Evolutionary conservation across 2,888 invertebrate genomes (phyloP).

Genomic region (Ypsolopha sequella): DNA sequence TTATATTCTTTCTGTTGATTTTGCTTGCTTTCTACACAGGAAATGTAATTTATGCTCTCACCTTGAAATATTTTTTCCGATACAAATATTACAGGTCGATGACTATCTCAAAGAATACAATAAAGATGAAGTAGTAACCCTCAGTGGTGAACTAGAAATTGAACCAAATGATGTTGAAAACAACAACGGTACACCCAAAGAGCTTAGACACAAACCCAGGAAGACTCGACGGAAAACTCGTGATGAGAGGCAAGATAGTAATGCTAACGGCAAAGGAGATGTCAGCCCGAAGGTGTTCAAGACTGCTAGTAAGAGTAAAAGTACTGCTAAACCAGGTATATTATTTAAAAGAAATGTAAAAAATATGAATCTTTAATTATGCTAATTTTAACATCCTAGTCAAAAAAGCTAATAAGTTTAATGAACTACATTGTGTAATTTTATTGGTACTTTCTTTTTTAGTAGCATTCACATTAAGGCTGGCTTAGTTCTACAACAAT

Average conservation of each 20-base stretch:
- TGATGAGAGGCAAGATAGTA: conserved; percentile 49
- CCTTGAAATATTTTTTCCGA: background rate
- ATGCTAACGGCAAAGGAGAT: conserved; percentile 39
- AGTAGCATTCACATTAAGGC: too few species aligned
- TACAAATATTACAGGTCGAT: conserved; percentile 44
- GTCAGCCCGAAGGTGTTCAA: conserved; percentile 65
- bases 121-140: conserved; percentile 59
- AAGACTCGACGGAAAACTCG: conserved; percentile 54
- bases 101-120: conserved; percentile 65
- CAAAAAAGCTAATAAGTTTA: too few species aligned
- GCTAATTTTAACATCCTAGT: too few species aligned
- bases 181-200: conserved; percentile 50
- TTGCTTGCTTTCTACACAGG: too few species aligned
- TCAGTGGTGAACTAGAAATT: conserved; percentile 64
- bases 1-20: too few species aligned
- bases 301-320: conserved; percentile 39
- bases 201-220: conserved; percentile 49
- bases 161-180: conserved; percentile 59
- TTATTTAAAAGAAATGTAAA: too few species aligned
- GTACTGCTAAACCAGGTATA: conserved; percentile 38
- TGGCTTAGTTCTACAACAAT: too few species aligned
- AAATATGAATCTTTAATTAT: too few species aligned
- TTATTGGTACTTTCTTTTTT: too few species aligned
- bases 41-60: too few species aligned
- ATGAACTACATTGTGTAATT: too few species aligned